A percentile compares a stretch with the other conserved stretches of the same genome.
Evolutionary conservation across 2,113 vertebrate genomes (phyloP).

Genomic region (Nestor notabilis): DNA sequence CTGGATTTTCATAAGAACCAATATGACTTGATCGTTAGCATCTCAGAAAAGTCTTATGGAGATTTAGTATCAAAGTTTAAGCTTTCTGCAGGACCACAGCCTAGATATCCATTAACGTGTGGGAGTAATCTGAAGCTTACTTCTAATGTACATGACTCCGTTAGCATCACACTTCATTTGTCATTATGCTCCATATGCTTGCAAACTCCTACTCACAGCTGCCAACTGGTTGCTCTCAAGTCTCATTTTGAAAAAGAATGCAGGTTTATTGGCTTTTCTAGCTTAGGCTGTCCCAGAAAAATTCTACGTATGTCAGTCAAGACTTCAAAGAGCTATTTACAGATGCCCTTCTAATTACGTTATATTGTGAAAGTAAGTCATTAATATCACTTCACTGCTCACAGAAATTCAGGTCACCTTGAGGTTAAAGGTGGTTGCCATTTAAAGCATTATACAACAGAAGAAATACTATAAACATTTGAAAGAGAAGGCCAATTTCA

Average conservation of each 20-base stretch:
- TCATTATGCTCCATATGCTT: conserved; percentile 45
- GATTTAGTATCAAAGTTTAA: neutral
- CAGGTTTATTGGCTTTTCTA: conserved; percentile 1
- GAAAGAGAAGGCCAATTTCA: neutral
- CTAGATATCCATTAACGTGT: neutral
- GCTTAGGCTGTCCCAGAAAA: conserved; percentile 9
- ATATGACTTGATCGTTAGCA: neutral
- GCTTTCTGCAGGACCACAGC: neutral
- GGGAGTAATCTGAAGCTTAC: neutral
- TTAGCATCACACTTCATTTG: conserved; percentile 7
- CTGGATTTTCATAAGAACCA: neutral
- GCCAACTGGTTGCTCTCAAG: conserved; percentile 35
- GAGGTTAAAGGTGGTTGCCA: neutral
- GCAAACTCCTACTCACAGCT: conserved; percentile 42
- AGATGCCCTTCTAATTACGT: neutral
- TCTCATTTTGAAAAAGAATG: neutral
- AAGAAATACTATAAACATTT: conserved; percentile 5
- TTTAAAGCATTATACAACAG: neutral
- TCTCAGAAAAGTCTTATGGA: neutral
- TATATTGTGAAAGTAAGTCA: neutral
- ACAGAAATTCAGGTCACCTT: neutral
- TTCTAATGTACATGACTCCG: neutral
- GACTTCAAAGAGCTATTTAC: neutral
- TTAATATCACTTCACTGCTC: neutral
- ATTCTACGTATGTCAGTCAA: neutral